Evolutionary conservation across 1,140 invertebrate genomes (phyloP).

Genomic region (Leptinotarsa undecemlineata): DNA sequence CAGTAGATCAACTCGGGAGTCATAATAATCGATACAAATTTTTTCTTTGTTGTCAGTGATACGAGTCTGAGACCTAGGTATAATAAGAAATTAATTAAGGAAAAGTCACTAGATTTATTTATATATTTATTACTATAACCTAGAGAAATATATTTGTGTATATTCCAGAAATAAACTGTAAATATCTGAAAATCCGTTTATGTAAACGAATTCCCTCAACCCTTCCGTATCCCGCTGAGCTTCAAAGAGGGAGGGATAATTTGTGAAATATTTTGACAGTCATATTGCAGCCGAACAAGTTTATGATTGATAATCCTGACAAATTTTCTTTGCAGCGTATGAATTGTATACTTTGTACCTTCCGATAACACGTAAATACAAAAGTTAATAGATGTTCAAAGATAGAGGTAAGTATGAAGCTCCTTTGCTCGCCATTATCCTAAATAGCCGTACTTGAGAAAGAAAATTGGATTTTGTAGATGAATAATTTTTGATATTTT

Average conservation of each 20-base stretch:
- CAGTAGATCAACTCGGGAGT: too few relatives aligned
- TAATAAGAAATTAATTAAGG: background rate
- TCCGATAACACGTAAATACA: background rate
- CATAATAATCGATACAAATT: too few relatives aligned
- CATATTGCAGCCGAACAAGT: slow-evolving; percentile 13
- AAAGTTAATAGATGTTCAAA: background rate
- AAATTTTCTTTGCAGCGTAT: background rate
- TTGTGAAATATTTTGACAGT: slow-evolving; percentile 33
- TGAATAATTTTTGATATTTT: too few relatives aligned
- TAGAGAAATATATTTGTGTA: background rate
- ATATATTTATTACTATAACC: background rate
- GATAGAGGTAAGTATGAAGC: background rate
- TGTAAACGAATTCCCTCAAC: slow-evolving; percentile 10
- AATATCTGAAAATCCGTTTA: slow-evolving; percentile 10
- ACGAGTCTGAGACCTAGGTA: too few relatives aligned
- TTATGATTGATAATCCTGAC: slow-evolving; percentile 37
- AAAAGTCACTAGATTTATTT: slow-evolving; percentile 13
- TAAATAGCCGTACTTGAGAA: background rate
- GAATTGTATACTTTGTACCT: background rate
- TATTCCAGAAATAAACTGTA: slow-evolving; percentile 21
- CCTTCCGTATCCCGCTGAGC: slow-evolving; percentile 15
- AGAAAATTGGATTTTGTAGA: too few relatives aligned
- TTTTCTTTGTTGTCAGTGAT: too few relatives aligned
- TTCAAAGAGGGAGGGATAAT: slow-evolving; percentile 5
- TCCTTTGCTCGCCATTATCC: too few relatives aligned